Evolutionary conservation across 2,797 vertebrate genomes (phyloP).

Genomic region (Cichlasoma orientale): DNA sequence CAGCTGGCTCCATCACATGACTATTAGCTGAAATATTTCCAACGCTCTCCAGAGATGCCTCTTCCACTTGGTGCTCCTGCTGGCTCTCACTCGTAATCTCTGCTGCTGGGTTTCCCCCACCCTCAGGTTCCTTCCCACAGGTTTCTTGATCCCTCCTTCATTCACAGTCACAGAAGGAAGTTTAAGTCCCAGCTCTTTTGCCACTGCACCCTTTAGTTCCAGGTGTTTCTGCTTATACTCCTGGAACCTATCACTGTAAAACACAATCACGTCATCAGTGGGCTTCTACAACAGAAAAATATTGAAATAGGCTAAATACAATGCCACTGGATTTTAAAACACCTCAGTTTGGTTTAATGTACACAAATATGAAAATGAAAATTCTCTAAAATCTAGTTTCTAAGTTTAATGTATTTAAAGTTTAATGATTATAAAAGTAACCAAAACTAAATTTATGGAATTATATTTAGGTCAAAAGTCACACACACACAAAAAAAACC

Average conservation of each 20-base stretch:
- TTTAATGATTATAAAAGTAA: no score
- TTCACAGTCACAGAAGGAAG: slow-evolving; percentile 14
- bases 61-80: slow-evolving; percentile 31
- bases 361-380: no score
- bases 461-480: no score
- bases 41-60: slow-evolving; percentile 8
- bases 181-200: slow-evolving; percentile 62
- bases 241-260: slow-evolving; percentile 71
- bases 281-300: background rate
- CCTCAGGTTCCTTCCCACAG: slow-evolving; percentile 50
- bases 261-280: slow-evolving; percentile 1
- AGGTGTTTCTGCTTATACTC: slow-evolving; percentile 79
- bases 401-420: no score
- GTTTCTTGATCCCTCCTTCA: slow-evolving; percentile 33
- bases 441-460: no score
- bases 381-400: no score
- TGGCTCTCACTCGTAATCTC: slow-evolving; percentile 24
- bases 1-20: slow-evolving; percentile 17
- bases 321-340: background rate
- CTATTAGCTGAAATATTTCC: slow-evolving; percentile 34
- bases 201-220: slow-evolving; percentile 72
- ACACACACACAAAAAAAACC: no score
- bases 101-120: slow-evolving; percentile 34
- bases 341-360: background rate
- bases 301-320: background rate